A percentile compares a stretch with the other conserved stretches of the same genome.
phyloP scores from a whole-genome alignment of 1,140 invertebrate species.

The Psilanteris sp. region DNA sequence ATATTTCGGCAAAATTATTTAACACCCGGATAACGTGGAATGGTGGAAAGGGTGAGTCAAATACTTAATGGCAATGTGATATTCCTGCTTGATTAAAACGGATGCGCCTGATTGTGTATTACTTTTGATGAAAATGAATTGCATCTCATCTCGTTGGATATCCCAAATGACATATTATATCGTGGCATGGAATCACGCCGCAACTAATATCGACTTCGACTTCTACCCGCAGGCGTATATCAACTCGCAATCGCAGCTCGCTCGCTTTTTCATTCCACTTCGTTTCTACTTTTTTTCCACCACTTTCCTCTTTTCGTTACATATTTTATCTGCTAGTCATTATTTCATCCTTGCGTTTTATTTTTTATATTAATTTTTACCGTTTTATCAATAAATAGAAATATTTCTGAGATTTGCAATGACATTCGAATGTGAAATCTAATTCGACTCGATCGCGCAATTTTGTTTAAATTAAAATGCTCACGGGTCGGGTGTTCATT shows the following conservation, averaged over 20 bases:
- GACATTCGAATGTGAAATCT: slow-evolving; percentile 35
- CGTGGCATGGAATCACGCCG: slow-evolving; percentile 24
- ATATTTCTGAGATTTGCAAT: slow-evolving; percentile 9
- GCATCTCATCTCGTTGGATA: slow-evolving; percentile 55
- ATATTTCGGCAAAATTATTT: slow-evolving; percentile 64
- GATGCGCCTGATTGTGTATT: slow-evolving; percentile 46
- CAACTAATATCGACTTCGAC: slow-evolving; percentile 47
- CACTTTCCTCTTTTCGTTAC: background rate
- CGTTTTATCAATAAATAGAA: slow-evolving; percentile 18
- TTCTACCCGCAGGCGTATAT: slow-evolving; percentile 27
- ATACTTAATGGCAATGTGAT: slow-evolving; percentile 59
- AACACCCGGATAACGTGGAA: slow-evolving; percentile 33
- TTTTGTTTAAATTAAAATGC: slow-evolving; percentile 19
- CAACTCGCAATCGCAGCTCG: slow-evolving; percentile 29
- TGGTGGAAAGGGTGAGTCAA: slow-evolving; percentile 35
- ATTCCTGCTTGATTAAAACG: slow-evolving; percentile 62
- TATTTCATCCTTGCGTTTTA: slow-evolving; percentile 6
- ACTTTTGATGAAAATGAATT: slow-evolving; percentile 61
- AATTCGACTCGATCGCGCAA: slow-evolving; percentile 11
- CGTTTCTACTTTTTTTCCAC: background rate
- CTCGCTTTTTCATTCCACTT: slow-evolving; percentile 15
- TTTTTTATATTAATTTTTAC: slow-evolving; percentile 3
- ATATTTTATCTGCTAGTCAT: slow-evolving; percentile 18
- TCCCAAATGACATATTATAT: slow-evolving; percentile 54
- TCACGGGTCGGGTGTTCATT: slow-evolving; percentile 4